These are phyloP conservation scores for Diploscapter pachys DNA, from an alignment of 1,140 invertebrate species.

Conservation along the genomic window DNA sequence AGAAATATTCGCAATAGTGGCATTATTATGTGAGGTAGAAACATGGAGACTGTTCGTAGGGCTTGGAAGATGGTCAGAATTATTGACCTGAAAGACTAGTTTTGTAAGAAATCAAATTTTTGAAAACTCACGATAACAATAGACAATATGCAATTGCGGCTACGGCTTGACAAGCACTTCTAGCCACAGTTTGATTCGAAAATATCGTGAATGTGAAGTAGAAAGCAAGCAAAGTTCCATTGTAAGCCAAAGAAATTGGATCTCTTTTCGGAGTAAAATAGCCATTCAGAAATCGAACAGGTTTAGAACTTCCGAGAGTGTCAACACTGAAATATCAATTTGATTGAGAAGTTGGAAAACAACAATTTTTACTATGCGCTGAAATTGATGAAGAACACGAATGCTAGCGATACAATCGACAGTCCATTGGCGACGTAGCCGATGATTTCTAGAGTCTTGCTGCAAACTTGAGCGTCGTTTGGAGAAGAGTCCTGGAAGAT, in stretches of 20 bases:
- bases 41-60: conserved; percentile 13
- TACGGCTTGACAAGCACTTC: conserved; percentile 9
- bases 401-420: conserved; percentile 7
- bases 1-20: conserved; percentile 12
- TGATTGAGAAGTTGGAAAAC: neutral
- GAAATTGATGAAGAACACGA: conserved; percentile 21
- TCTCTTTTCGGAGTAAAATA: conserved; percentile 1
- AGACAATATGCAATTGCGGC: conserved; percentile 20
- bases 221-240: conserved; percentile 17
- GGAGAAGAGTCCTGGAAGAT: neutral
- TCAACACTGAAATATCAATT: conserved; percentile 11
- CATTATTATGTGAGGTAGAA: conserved; percentile 7
- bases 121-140: conserved; percentile 8
- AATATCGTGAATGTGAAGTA: conserved; percentile 19
- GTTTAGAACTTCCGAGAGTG: neutral
- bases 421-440: conserved; percentile 23
- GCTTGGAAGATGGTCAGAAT: conserved; percentile 23
- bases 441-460: conserved; percentile 1
- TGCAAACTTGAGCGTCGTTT: conserved; percentile 15
- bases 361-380: conserved; percentile 4
- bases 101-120: neutral
- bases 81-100: conserved; percentile 17
- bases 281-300: conserved; percentile 10
- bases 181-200: conserved; percentile 3
- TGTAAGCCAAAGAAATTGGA: conserved; percentile 8